A percentile compares a stretch with the other conserved stretches of the same genome.
Conservation (phyloP, 1,140 invertebrate genomes). For the Drosophila novamexicana region DNA sequence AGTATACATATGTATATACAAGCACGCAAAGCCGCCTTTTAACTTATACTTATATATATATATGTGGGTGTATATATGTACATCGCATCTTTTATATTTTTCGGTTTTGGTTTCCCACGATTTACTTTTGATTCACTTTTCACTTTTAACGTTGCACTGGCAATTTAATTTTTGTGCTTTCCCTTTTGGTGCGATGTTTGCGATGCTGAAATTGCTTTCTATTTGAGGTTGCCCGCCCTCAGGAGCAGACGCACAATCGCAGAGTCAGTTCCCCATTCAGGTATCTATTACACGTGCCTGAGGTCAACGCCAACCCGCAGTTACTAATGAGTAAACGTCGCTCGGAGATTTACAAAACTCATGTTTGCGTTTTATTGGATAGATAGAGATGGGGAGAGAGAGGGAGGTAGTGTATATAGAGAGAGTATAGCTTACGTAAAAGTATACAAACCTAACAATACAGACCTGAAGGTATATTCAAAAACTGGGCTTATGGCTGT, state of each 20-base stretch:
- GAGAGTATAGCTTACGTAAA: too few species aligned
- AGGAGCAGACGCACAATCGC: constrained; percentile 37
- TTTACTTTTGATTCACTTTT: constrained; percentile 40
- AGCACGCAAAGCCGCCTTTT: too few species aligned
- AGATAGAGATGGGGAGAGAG: not conserved
- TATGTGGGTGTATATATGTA: not conserved
- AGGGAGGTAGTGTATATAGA: not conserved
- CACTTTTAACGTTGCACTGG: constrained; percentile 43
- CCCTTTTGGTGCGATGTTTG: constrained; percentile 64
- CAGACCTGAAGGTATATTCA: too few species aligned
- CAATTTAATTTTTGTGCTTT: constrained; percentile 74
- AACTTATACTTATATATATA: not conserved
- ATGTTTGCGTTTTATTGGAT: constrained; percentile 55
- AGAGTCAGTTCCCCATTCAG: constrained; percentile 42
- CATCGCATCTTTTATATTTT: constrained; percentile 18
- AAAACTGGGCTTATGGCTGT: too few species aligned
- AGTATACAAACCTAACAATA: too few species aligned
- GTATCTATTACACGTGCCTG: constrained; percentile 64
- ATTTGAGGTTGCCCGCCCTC: constrained; percentile 67
- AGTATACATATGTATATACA: too few species aligned
- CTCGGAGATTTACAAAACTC: constrained; percentile 62
- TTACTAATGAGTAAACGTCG: constrained; percentile 65
- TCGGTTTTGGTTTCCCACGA: constrained; percentile 15
- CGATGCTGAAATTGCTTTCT: constrained; percentile 77
- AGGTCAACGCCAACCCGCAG: constrained; percentile 51